Conservation (phyloP, 2,797 vertebrate species). For the Anniella stebbinsi region DNA sequence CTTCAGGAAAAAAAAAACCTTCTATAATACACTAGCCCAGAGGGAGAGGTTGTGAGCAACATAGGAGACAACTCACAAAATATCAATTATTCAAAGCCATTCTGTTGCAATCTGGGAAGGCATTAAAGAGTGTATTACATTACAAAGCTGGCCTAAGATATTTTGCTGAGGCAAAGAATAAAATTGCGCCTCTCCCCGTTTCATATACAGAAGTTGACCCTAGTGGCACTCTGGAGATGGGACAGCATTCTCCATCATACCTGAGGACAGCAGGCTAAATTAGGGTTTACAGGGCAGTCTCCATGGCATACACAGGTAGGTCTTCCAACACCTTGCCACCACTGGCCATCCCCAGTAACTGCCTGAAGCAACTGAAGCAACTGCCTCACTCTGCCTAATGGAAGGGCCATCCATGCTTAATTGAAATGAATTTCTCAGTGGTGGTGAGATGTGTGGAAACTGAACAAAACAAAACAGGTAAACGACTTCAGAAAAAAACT, state of each 20-base stretch:
- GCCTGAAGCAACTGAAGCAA: no score
- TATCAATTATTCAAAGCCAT: not conserved
- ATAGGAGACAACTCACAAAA: not conserved
- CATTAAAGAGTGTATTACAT: not conserved
- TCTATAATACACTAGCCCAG: not conserved
- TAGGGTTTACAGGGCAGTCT: no score
- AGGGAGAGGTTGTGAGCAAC: not conserved
- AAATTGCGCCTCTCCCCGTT: no score
- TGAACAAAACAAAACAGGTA: not conserved
- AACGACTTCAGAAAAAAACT: not conserved
- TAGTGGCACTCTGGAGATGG: no score
- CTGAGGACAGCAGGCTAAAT: no score
- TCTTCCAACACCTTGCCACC: no score
- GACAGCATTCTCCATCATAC: no score
- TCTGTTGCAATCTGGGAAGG: not conserved
- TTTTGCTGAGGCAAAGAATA: no score
- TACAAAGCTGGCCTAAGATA: not conserved
- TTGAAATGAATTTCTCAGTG: not conserved
- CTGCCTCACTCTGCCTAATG: no score
- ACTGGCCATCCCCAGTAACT: no score
- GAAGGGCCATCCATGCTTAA: not conserved
- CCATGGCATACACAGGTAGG: no score
- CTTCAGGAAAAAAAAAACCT: not conserved
- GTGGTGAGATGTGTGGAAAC: not conserved
- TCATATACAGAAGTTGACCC: no score